Evolutionary conservation across 2,888 invertebrate species (phyloP).

Genomic region (Zhuqinia jingwanae): DNA sequence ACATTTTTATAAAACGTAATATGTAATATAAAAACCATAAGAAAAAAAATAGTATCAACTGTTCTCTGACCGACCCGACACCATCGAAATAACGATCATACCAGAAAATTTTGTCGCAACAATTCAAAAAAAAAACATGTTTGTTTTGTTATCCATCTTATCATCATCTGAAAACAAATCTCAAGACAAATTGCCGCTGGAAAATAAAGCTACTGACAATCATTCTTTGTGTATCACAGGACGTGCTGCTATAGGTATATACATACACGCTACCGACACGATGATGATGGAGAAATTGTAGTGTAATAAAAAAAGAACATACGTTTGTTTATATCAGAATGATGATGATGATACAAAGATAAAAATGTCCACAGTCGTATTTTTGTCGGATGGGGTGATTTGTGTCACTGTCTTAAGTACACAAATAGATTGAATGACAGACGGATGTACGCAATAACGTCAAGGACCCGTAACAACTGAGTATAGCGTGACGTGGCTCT

Average conservation of each 20-base stretch:
- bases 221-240: neutral
- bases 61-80: neutral
- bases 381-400: slow-evolving; percentile 66
- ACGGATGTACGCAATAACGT: slow-evolving; percentile 8
- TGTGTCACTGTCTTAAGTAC: slow-evolving; percentile 52
- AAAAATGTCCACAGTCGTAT: slow-evolving; percentile 54
- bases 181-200: slow-evolving; percentile 56
- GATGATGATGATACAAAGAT: slow-evolving; percentile 6
- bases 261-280: slow-evolving; percentile 41
- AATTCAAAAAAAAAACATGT: slow-evolving; percentile 3
- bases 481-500: too few species aligned
- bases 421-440: slow-evolving; percentile 24
- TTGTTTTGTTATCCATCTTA: slow-evolving; percentile 43
- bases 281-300: slow-evolving; percentile 44
- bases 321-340: slow-evolving; percentile 9
- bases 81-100: neutral
- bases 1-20: too few species aligned
- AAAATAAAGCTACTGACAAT: neutral
- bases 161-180: slow-evolving; percentile 46
- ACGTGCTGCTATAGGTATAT: too few species aligned
- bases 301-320: slow-evolving; percentile 50
- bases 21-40: neutral
- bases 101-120: slow-evolving; percentile 27
- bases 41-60: neutral
- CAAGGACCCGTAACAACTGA: too few species aligned